These are phyloP conservation scores for Andrena fulva DNA, from an alignment of 2,888 invertebrate species.

Conservation along the genomic window DNA sequence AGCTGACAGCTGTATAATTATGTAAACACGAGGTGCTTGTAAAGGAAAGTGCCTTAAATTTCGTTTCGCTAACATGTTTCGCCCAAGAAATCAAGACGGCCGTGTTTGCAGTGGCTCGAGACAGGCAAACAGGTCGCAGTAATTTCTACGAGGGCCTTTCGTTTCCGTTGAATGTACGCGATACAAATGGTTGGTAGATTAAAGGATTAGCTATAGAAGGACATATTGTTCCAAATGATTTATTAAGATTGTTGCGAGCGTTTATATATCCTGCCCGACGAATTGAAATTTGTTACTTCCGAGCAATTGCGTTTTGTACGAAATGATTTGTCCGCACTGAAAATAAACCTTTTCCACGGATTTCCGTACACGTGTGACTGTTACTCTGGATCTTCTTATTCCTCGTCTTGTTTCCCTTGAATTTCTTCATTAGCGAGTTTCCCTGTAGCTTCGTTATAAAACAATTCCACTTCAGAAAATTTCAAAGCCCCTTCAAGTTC, in stretches of 20 bases:
- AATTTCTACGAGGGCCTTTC: background rate
- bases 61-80: slow-evolving; percentile 28
- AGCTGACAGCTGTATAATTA: slow-evolving; percentile 21
- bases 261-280: slow-evolving; percentile 20
- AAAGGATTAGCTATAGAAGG: background rate
- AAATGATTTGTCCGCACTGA: slow-evolving; percentile 39
- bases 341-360: slow-evolving; percentile 45
- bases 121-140: background rate
- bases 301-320: slow-evolving; percentile 31
- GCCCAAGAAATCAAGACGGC: background rate
- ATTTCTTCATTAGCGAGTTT: background rate
- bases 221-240: slow-evolving; percentile 6
- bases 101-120: background rate
- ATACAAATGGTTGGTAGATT: background rate
- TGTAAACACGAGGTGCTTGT: slow-evolving; percentile 45
- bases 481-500: no score
- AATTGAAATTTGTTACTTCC: slow-evolving; percentile 34
- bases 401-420: no score
- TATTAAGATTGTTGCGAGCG: slow-evolving; percentile 18
- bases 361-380: background rate
- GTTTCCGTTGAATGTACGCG: slow-evolving; percentile 3
- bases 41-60: slow-evolving; percentile 50
- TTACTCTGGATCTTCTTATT: background rate
- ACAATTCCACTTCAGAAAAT: no score
- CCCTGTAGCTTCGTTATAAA: background rate